These are phyloP conservation scores for Eufriesea mexicana DNA, from an alignment of 1,140 invertebrate genomes.

Conservation along the genomic window DNA sequence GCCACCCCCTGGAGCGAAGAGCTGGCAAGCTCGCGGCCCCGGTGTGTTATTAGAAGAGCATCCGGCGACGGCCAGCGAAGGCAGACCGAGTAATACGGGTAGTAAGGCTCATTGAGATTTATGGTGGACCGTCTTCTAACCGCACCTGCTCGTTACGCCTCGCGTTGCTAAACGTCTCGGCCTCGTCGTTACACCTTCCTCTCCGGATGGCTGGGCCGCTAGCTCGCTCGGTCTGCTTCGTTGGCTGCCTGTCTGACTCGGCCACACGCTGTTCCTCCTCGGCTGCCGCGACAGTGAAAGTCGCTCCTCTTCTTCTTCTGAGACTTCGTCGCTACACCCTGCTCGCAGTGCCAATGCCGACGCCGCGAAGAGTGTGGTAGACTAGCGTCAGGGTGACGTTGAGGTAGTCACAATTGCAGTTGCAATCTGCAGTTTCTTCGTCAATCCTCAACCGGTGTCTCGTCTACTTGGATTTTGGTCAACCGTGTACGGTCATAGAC, in stretches of 20 bases:
- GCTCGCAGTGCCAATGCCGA: too few relatives aligned
- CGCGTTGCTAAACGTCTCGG: not conserved
- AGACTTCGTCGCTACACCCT: too few relatives aligned
- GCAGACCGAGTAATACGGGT: slow-evolving; percentile 67
- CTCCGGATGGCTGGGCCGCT: not conserved
- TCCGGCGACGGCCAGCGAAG: slow-evolving; percentile 59
- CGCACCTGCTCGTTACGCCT: slow-evolving; percentile 40
- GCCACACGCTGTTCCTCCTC: not conserved
- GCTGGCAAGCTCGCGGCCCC: slow-evolving; percentile 33
- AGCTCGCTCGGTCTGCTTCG: not conserved
- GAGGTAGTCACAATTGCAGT: too few relatives aligned
- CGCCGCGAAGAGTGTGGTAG: too few relatives aligned
- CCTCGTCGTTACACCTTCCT: not conserved
- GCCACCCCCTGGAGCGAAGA: slow-evolving; percentile 66
- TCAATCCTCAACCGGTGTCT: too few relatives aligned
- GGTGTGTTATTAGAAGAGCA: slow-evolving; percentile 77
- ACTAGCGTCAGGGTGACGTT: too few relatives aligned
- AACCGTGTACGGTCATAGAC: too few relatives aligned
- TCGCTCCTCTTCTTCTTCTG: not conserved
- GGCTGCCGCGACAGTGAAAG: slow-evolving; percentile 2
- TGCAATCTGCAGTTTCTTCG: too few relatives aligned
- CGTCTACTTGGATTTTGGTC: too few relatives aligned
- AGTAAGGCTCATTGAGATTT: slow-evolving; percentile 70
- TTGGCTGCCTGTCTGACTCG: too few relatives aligned
- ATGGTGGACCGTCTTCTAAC: slow-evolving; percentile 63